These are phyloP conservation scores for Hirundichthys speculiger DNA, from an alignment of 2,113 vertebrate genomes.

Conservation along the genomic window DNA sequence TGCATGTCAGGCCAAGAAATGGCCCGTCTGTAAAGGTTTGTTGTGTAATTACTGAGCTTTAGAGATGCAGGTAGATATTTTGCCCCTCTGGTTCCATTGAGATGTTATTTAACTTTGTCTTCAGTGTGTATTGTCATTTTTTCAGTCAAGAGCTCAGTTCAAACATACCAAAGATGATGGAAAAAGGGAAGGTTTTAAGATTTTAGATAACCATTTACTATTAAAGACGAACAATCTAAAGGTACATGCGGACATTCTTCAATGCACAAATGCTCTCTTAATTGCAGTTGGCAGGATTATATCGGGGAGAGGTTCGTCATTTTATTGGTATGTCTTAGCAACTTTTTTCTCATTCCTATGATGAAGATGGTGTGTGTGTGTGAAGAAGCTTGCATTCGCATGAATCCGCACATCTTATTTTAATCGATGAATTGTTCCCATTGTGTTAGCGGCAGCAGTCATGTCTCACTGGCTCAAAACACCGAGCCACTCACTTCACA, in stretches of 20 bases:
- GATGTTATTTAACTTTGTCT: too few relatives aligned
- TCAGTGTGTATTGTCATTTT: too few relatives aligned
- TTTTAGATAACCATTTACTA: too few relatives aligned
- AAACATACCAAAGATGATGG: too few relatives aligned
- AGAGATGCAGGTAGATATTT: neutral
- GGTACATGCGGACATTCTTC: too few relatives aligned
- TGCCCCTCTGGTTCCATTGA: neutral
- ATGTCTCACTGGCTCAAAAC: slow-evolving; percentile 11
- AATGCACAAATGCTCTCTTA: neutral
- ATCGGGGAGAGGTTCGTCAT: neutral
- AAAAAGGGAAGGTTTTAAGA: neutral
- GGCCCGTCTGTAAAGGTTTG: neutral
- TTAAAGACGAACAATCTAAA: too few relatives aligned
- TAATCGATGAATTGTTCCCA: slow-evolving; percentile 53
- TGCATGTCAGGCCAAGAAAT: too few relatives aligned
- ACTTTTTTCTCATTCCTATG: neutral
- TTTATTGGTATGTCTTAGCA: neutral
- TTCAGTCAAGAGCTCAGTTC: neutral
- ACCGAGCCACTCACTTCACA: slow-evolving; percentile 11
- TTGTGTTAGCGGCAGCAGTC: slow-evolving; percentile 45
- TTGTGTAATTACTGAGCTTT: neutral
- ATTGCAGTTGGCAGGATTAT: neutral
- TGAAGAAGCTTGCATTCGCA: neutral
- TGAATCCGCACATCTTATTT: slow-evolving; percentile 27
- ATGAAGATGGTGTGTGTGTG: neutral